These are phyloP conservation scores for Hestina assimilis DNA, from an alignment of 1,140 invertebrate genomes.

Conservation along the genomic window DNA sequence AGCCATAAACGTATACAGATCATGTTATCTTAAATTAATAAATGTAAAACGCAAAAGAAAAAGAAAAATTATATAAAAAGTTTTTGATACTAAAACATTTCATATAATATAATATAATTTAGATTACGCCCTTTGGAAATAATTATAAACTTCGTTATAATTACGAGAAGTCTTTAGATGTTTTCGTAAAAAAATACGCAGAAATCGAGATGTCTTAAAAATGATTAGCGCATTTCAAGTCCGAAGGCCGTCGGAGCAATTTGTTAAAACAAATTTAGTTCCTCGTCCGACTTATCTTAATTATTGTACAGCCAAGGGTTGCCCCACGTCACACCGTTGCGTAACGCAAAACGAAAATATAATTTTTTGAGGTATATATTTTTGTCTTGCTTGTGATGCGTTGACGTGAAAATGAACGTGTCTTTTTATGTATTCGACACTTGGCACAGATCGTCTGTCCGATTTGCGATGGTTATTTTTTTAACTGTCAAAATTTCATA, in stretches of 20 bases:
- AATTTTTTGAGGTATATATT: not conserved
- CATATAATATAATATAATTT: too few species aligned
- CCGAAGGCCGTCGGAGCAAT: conserved; percentile 35
- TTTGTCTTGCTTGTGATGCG: conserved; percentile 3
- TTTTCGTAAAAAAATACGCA: conserved; percentile 6
- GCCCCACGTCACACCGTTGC: conserved; percentile 25
- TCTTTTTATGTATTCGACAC: conserved; percentile 29
- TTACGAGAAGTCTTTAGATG: too few species aligned
- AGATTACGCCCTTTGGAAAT: too few species aligned
- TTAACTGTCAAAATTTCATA: not conserved
- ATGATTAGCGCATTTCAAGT: conserved; percentile 36
- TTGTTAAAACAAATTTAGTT: conserved; percentile 51
- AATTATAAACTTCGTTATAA: too few species aligned
- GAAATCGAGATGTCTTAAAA: conserved; percentile 17
- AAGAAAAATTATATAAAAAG: too few species aligned
- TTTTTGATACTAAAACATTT: too few species aligned
- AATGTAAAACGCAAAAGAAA: too few species aligned
- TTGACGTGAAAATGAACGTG: conserved; percentile 21
- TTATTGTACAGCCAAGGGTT: conserved; percentile 37
- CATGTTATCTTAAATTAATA: too few species aligned
- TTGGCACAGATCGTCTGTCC: conserved; percentile 20
- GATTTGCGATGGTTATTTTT: conserved; percentile 8
- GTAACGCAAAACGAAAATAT: conserved; percentile 5
- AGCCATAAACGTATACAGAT: too few species aligned
- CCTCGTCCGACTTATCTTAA: conserved; percentile 41